These are phyloP conservation scores for Elymnias hypermnestra DNA, from an alignment of 1,140 invertebrate species.

Conservation along the genomic window DNA sequence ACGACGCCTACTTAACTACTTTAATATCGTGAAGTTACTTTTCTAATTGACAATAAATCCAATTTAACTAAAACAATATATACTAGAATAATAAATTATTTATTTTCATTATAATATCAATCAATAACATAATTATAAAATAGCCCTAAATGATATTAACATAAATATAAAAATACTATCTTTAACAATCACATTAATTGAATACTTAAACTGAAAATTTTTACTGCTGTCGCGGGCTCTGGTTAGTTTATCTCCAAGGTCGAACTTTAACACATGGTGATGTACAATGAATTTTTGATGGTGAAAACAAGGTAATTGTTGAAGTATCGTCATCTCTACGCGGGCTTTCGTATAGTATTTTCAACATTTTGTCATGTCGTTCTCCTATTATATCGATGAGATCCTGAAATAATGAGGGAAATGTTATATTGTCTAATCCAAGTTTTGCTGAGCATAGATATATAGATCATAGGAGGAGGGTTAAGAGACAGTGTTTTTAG, in stretches of 20 bases:
- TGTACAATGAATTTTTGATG: background rate
- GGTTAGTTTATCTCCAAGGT: constrained; percentile 38
- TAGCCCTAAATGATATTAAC: too few relatives aligned
- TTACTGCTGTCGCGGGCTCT: too few relatives aligned
- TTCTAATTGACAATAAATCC: background rate
- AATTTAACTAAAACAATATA: too few relatives aligned
- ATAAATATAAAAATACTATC: too few relatives aligned
- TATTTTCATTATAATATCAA: too few relatives aligned
- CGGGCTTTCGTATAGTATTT: constrained; percentile 28
- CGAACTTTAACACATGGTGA: background rate
- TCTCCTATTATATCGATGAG: constrained; percentile 40
- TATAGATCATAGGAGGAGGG: too few relatives aligned
- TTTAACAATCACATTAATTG: too few relatives aligned
- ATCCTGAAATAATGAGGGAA: constrained; percentile 32
- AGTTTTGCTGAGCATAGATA: too few relatives aligned
- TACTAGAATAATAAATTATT: too few relatives aligned
- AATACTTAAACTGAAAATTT: too few relatives aligned
- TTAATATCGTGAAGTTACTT: background rate
- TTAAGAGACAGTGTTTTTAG: too few relatives aligned
- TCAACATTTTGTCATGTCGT: constrained; percentile 32
- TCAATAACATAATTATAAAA: too few relatives aligned
- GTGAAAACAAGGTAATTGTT: constrained; percentile 32
- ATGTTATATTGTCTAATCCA: constrained; percentile 4
- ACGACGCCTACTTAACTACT: constrained; percentile 5
- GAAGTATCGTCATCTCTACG: constrained; percentile 22